Conservation (phyloP, 2,113 vertebrate genomes). For the Hylia prasina region DNA sequence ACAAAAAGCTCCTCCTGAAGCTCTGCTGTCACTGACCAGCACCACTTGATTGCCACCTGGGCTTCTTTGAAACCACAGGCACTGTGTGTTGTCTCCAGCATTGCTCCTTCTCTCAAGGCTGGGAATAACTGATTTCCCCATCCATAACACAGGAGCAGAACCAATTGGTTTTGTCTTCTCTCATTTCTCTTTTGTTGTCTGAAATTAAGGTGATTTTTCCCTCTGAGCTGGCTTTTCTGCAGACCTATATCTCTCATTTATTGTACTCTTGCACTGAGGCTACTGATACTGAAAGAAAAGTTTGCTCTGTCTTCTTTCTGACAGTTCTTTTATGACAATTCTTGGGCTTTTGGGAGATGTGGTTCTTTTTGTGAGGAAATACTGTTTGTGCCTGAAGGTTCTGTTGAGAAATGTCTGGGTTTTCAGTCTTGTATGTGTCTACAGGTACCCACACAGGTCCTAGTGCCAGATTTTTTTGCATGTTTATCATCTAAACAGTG, state of each 20-base stretch:
- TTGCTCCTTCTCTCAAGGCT: background rate
- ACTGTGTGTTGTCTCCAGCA: background rate
- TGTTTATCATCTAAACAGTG: background rate
- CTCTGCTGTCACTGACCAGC: background rate
- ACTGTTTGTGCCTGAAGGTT: background rate
- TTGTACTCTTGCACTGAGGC: background rate
- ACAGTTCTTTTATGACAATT: background rate
- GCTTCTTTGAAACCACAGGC: background rate
- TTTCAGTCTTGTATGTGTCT: background rate
- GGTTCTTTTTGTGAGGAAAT: background rate
- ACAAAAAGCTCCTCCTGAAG: background rate
- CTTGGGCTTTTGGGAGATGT: background rate
- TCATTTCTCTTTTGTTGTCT: background rate
- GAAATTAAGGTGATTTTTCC: conserved; percentile 16
- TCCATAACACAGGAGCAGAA: background rate
- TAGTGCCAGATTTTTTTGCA: background rate
- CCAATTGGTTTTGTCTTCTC: background rate
- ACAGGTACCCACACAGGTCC: background rate
- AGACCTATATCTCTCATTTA: background rate
- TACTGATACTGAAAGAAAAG: background rate
- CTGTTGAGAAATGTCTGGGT: background rate
- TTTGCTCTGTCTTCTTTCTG: background rate
- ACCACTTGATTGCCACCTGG: accelerated
- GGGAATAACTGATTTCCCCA: background rate
- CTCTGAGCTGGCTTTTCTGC: background rate